Conservation (phyloP, 2,888 invertebrate species). For the Dryomyza anilis region DNA sequence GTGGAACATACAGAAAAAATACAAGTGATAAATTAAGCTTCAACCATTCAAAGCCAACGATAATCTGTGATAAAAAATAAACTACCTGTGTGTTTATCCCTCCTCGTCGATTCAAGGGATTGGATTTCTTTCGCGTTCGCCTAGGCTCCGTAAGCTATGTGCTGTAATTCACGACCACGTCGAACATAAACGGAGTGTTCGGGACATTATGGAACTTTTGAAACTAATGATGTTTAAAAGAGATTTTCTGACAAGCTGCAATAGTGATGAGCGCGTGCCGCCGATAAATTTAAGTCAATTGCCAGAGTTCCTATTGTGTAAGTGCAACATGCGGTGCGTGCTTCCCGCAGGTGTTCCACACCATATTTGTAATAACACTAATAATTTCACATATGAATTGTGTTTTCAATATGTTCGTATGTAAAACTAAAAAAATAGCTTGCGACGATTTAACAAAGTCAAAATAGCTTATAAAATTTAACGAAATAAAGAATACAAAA, state of each 20-base stretch:
- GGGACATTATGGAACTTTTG: conserved; percentile 59
- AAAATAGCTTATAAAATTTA: too few relatives aligned
- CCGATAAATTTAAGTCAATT: conserved; percentile 76
- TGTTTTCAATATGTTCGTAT: too few relatives aligned
- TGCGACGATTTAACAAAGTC: too few relatives aligned
- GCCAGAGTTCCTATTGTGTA: conserved; percentile 76
- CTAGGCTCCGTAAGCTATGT: background rate
- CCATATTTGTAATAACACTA: too few relatives aligned
- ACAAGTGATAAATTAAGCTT: background rate
- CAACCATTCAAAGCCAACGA: background rate
- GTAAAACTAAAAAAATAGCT: too few relatives aligned
- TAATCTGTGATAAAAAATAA: conserved; percentile 15
- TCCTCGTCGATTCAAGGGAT: background rate
- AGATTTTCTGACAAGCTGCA: conserved; percentile 57
- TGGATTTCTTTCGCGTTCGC: background rate
- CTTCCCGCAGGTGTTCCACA: too few relatives aligned
- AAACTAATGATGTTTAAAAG: conserved; percentile 63
- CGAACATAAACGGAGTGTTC: background rate
- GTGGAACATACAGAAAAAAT: background rate
- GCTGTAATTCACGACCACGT: background rate
- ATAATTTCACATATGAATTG: too few relatives aligned
- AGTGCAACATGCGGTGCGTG: too few relatives aligned
- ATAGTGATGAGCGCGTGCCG: conserved; percentile 70
- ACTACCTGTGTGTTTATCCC: too few relatives aligned
- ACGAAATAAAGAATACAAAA: too few relatives aligned